Evolutionary conservation across 2,113 vertebrate species (phyloP).

Genomic region (Otus sunia): DNA sequence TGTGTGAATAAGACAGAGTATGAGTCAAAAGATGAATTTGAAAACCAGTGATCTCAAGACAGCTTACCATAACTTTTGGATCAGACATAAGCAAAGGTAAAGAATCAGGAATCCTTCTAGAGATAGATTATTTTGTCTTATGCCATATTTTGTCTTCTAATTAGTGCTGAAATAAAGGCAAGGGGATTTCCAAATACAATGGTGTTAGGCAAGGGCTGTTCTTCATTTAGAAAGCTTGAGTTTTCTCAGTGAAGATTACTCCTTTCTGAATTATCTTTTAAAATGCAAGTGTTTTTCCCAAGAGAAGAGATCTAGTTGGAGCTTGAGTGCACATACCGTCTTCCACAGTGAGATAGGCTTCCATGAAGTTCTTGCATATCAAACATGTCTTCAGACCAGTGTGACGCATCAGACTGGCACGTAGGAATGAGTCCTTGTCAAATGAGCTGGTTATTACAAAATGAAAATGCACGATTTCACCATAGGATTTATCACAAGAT

Average conservation of each 20-base stretch:
- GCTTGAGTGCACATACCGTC: not conserved
- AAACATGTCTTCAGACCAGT: not conserved
- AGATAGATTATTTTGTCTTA: not conserved
- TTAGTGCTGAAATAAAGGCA: not conserved
- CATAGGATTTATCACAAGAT: not conserved
- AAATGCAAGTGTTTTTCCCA: not conserved
- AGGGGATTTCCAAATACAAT: not conserved
- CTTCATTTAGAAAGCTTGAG: not conserved
- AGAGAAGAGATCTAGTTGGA: not conserved
- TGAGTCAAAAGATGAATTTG: not conserved
- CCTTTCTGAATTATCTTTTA: not conserved
- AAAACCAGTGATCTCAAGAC: not conserved
- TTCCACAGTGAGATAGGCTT: not conserved
- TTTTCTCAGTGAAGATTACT: not conserved
- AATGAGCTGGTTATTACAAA: not conserved
- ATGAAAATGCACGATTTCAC: not conserved
- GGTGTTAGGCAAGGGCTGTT: not conserved
- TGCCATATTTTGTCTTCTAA: not conserved
- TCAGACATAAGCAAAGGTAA: not conserved
- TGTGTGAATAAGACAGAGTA: not conserved
- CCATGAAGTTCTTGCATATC: not conserved
- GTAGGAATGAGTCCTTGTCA: constrained; percentile 2
- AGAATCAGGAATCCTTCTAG: not conserved
- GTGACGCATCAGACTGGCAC: not conserved
- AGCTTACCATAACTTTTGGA: not conserved